Evolutionary conservation across 2,797 vertebrate genomes (phyloP).

Genomic region (Gouania willdenowi): DNA sequence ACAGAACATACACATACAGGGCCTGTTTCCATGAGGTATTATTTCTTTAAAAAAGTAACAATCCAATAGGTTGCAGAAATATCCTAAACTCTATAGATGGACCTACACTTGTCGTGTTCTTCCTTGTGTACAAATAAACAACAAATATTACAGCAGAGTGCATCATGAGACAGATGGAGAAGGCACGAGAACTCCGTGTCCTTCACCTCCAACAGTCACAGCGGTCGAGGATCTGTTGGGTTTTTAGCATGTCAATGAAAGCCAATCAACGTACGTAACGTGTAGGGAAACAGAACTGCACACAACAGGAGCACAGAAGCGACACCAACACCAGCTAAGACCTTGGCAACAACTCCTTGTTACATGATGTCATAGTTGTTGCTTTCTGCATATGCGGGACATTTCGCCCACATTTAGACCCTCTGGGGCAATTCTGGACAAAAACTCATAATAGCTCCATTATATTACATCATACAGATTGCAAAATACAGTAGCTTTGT

Average conservation of each 20-base stretch:
- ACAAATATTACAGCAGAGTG: slow-evolving; percentile 4
- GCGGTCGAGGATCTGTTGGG: slow-evolving; percentile 16
- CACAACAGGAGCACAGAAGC: slow-evolving; percentile 8
- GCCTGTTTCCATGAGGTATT: too few species aligned
- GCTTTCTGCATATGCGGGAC: slow-evolving; percentile 10
- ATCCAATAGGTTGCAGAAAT: too few species aligned
- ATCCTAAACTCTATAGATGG: too few species aligned
- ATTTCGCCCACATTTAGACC: slow-evolving; percentile 7
- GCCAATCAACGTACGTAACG: slow-evolving; percentile 3
- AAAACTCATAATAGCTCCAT: not conserved
- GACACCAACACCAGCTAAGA: slow-evolving; percentile 39
- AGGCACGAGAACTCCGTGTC: slow-evolving; percentile 41
- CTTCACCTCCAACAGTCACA: slow-evolving; percentile 42
- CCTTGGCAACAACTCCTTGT: slow-evolving; percentile 25
- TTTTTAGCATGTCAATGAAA: slow-evolving; percentile 31
- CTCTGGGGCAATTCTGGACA: not conserved
- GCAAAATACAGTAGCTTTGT: slow-evolving; percentile 37
- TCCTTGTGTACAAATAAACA: not conserved
- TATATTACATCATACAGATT: not conserved
- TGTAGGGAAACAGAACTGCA: not conserved
- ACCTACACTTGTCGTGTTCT: too few species aligned
- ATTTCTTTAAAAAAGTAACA: too few species aligned
- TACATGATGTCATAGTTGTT: slow-evolving; percentile 46
- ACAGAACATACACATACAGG: too few species aligned
- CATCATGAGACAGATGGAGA: slow-evolving; percentile 55